Percentiles rank a stretch among this genome's conserved stretches.
phyloP scores from a whole-genome alignment of 2,797 vertebrate genomes.

The Pterois miles region DNA sequence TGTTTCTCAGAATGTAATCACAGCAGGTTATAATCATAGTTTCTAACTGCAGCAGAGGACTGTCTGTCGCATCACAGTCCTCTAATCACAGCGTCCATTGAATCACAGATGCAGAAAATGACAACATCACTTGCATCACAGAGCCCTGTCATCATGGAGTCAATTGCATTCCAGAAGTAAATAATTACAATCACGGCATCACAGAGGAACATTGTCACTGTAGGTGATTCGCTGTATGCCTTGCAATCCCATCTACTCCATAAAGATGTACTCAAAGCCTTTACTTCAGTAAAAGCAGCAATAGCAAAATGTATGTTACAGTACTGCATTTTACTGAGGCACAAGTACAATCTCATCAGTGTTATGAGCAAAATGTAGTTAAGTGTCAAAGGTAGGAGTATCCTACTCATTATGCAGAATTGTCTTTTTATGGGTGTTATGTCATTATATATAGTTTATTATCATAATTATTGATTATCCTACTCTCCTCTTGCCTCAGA shows the following conservation, averaged over 20 bases:
- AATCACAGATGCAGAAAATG: neutral
- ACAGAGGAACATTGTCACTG: neutral
- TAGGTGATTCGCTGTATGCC: too few species aligned
- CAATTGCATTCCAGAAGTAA: neutral
- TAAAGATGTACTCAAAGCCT: neutral
- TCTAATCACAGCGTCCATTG: neutral
- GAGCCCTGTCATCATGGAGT: neutral
- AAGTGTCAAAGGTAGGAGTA: too few species aligned
- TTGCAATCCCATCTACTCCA: neutral
- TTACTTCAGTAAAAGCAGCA: neutral
- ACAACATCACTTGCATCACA: neutral
- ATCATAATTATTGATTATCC: neutral
- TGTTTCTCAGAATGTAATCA: neutral
- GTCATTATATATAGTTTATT: neutral
- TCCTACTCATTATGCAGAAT: too few species aligned
- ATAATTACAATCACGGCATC: neutral
- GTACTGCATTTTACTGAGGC: neutral
- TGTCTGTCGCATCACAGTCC: neutral
- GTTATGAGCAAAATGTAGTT: too few species aligned
- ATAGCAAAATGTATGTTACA: neutral
- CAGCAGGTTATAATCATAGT: neutral
- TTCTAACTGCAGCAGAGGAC: neutral
- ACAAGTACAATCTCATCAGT: fast-evolving
- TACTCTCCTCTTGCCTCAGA: too few species aligned
- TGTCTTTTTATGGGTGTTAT: neutral